These are phyloP conservation scores for Zaprionus lineosus DNA, from an alignment of 2,888 invertebrate species.

Conservation along the genomic window DNA sequence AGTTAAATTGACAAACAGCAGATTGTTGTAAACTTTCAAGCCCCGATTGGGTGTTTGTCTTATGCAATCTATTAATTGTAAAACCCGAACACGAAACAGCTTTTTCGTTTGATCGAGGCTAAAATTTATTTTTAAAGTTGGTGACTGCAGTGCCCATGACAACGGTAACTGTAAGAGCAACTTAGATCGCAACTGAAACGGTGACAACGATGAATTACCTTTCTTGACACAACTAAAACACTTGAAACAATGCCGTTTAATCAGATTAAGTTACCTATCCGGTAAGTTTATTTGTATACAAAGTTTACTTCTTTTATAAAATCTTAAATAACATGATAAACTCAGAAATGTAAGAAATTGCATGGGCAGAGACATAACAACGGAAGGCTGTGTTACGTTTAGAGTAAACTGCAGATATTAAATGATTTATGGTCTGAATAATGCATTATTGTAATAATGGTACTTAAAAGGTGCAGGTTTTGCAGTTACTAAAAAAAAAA, in stretches of 20 bases:
- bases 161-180: no score
- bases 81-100: constrained; percentile 26
- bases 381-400: constrained; percentile 69
- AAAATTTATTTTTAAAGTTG: constrained; percentile 63
- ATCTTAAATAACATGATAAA: constrained; percentile 61
- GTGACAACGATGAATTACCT: constrained; percentile 20
- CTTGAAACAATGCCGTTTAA: constrained; percentile 20
- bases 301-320: constrained; percentile 55
- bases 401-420: constrained; percentile 63
- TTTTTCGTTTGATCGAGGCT: constrained; percentile 72
- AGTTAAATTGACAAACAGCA: no score
- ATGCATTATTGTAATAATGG: constrained; percentile 81
- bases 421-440: constrained; percentile 81
- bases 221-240: constrained; percentile 33
- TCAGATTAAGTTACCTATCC: constrained; percentile 10
- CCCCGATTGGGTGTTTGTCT: constrained; percentile 8
- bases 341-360: no score
- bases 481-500: no score
- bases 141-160: constrained; percentile 60
- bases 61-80: constrained; percentile 41
- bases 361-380: constrained; percentile 23
- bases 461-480: constrained; percentile 71
- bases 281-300: constrained; percentile 51
- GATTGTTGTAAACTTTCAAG: no score
- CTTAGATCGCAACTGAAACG: constrained; percentile 6